Conservation (phyloP, 2,797 vertebrate genomes). For the Thunnus albacares region DNA sequence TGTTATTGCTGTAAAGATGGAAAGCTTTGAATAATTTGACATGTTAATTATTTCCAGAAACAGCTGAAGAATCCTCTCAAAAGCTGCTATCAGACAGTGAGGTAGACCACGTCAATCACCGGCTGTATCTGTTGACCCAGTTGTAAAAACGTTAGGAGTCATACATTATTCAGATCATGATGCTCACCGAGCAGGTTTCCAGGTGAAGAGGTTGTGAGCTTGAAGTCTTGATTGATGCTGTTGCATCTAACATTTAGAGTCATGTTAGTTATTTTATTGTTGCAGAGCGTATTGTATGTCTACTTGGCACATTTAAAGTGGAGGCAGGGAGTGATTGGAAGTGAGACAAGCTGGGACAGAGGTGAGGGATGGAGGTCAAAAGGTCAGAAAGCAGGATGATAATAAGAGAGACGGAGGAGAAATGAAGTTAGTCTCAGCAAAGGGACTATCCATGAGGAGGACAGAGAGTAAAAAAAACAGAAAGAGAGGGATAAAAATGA, state of each 20-base stretch:
- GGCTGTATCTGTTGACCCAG: constrained; percentile 27
- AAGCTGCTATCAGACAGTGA: constrained; percentile 22
- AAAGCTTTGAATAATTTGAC: neutral
- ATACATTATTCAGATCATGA: constrained; percentile 55
- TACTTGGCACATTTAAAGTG: constrained; percentile 21
- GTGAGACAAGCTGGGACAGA: constrained; percentile 5
- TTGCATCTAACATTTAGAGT: constrained; percentile 29
- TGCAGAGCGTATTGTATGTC: constrained; percentile 23
- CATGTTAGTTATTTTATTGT: constrained; percentile 37
- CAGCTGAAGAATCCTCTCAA: constrained; percentile 20
- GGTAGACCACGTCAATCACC: constrained; percentile 44
- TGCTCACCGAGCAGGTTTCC: constrained; percentile 31
- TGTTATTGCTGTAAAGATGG: neutral
- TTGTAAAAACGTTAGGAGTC: constrained; percentile 43
- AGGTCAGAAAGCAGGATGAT: constrained; percentile 45
- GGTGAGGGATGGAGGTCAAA: neutral
- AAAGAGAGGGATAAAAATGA: neutral
- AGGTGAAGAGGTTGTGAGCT: constrained; percentile 18
- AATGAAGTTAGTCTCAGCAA: neutral
- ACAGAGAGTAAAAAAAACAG: neutral
- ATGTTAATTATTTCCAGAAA: constrained; percentile 29
- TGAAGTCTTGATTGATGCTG: constrained; percentile 44
- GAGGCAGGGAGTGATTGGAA: neutral
- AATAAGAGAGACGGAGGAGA: neutral
- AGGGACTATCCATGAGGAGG: neutral